phyloP scores from a whole-genome alignment of 2,888 invertebrate species.

The Stenoptilia bipunctidactyla region DNA sequence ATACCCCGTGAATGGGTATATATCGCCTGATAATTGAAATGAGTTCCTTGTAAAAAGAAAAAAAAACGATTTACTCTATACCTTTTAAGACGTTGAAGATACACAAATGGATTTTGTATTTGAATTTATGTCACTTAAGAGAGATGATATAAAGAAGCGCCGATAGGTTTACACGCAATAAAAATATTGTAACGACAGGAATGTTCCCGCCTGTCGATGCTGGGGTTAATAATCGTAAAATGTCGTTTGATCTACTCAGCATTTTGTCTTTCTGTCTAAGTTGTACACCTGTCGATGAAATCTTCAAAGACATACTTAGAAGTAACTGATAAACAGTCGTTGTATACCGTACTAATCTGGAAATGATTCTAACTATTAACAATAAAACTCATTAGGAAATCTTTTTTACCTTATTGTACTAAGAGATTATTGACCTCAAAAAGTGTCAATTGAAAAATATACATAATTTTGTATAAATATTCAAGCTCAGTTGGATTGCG shows the following conservation, averaged over 20 bases:
- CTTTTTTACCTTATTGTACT: no score
- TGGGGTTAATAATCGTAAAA: conserved; percentile 67
- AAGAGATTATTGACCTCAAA: no score
- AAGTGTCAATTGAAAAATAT: no score
- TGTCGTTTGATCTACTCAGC: conserved; percentile 53
- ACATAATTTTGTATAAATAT: no score
- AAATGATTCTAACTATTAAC: no score
- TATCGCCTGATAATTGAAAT: conserved; percentile 67
- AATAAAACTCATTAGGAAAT: no score
- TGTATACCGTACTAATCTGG: no score
- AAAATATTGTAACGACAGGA: conserved; percentile 66
- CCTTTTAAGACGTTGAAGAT: conserved; percentile 70
- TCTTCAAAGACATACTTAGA: no score
- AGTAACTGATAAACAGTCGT: no score
- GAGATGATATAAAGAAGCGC: conserved; percentile 67
- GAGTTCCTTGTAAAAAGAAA: conserved; percentile 69
- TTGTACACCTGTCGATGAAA: not conserved
- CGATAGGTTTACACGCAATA: conserved; percentile 69
- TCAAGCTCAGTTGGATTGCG: no score
- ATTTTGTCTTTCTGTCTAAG: conserved; percentile 29
- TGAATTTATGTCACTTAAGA: conserved; percentile 71
- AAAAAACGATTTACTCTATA: conserved; percentile 68
- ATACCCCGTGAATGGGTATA: conserved; percentile 46
- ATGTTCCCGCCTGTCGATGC: conserved; percentile 67
- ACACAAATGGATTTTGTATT: conserved; percentile 71